Evolutionary conservation across 2,888 invertebrate genomes (phyloP).

Genomic region (Buathra laborator): DNA sequence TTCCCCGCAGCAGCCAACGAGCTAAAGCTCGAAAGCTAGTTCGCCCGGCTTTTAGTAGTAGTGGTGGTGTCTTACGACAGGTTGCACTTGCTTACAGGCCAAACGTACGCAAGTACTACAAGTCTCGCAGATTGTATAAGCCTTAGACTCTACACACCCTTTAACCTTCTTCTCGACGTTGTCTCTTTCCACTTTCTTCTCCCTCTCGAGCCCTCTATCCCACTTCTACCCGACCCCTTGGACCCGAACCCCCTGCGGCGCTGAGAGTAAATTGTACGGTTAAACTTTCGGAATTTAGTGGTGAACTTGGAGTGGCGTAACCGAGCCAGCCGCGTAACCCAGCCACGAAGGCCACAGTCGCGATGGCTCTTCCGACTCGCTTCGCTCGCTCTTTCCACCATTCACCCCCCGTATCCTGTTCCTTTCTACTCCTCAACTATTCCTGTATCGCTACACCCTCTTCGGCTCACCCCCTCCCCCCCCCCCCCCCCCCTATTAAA

Average conservation of each 20-base stretch:
- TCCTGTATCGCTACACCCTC: background rate
- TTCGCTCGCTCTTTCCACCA: background rate
- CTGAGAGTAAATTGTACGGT: conserved; percentile 72
- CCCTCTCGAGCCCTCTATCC: conserved; percentile 16
- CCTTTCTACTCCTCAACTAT: conserved; percentile 15
- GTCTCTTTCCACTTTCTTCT: conserved; percentile 50
- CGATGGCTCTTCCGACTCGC: conserved; percentile 32
- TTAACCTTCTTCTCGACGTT: conserved; percentile 34
- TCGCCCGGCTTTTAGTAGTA: background rate
- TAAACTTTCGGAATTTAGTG: conserved; percentile 78
- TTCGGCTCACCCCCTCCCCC: background rate
- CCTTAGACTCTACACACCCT: conserved; percentile 50
- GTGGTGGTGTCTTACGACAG: conserved; percentile 24
- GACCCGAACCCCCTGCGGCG: conserved; percentile 53
- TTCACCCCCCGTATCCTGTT: background rate
- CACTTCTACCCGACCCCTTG: background rate
- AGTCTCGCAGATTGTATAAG: conserved; percentile 51
- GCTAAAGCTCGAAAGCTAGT: conserved; percentile 43
- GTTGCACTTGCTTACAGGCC: conserved; percentile 58
- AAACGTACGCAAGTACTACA: conserved; percentile 38
- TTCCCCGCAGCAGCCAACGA: background rate
- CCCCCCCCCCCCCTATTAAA: background rate
- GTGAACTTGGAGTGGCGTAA: conserved; percentile 77
- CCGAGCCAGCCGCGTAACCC: conserved; percentile 64
- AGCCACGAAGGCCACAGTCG: conserved; percentile 58